These are phyloP conservation scores for Pentalonia nigronervosa DNA, from an alignment of 1,140 invertebrate species.

Conservation along the genomic window DNA sequence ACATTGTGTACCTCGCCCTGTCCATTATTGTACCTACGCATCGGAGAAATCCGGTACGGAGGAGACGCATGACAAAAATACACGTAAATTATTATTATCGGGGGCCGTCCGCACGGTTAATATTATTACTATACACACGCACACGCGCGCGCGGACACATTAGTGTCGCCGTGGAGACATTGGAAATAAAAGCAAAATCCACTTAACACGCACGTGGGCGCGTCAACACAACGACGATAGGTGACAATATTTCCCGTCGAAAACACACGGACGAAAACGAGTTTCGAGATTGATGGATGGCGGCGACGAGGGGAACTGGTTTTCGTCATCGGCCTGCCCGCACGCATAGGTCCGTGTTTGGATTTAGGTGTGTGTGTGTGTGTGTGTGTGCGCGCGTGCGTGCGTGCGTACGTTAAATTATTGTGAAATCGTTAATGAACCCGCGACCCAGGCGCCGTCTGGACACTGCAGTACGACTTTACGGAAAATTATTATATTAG, in stretches of 20 bases:
- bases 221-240: neutral
- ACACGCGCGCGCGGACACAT: neutral
- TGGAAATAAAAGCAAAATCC: conserved; percentile 56
- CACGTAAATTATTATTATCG: conserved; percentile 20
- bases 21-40: neutral
- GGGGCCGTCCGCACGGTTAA: neutral
- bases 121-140: neutral
- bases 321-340: neutral
- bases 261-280: conserved; percentile 39
- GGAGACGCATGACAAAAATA: neutral
- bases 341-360: neutral
- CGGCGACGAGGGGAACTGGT: conserved; percentile 15
- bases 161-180: neutral
- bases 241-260: conserved; percentile 51
- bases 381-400: neutral
- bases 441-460: conserved; percentile 31
- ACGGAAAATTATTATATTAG: neutral
- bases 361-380: neutral
- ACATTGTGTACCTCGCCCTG: neutral
- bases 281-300: conserved; percentile 51
- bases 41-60: neutral
- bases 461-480: neutral
- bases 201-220: conserved; percentile 53
- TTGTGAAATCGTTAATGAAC: conserved; percentile 56
- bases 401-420: neutral